A percentile compares a stretch with the other conserved stretches of the same genome.
phyloP scores from a whole-genome alignment of 1,140 invertebrate genomes.

The Reticulitermes speratus region DNA sequence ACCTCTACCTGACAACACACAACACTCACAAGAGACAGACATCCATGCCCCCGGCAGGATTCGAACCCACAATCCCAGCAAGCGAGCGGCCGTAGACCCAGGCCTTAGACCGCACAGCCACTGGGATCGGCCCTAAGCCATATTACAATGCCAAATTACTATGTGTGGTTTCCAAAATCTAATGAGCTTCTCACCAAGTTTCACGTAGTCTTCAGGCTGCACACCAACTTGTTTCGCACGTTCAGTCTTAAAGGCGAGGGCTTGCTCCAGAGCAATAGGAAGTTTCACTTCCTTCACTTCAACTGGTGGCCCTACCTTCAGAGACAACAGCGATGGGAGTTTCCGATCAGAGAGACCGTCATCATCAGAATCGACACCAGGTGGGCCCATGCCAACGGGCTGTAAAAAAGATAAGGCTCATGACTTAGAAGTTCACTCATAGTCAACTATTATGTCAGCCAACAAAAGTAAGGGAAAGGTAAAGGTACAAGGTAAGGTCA shows the following conservation, averaged over 20 bases:
- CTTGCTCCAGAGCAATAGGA: conserved; percentile 84
- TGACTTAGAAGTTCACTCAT: not conserved
- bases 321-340: conserved; percentile 54
- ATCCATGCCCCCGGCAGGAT: no score
- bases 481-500: no score
- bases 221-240: conserved; percentile 74
- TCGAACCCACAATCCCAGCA: no score
- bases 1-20: no score
- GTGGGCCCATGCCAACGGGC: conserved; percentile 8
- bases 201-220: conserved; percentile 45
- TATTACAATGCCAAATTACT: no score
- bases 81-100: no score
- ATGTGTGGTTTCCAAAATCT: no score
- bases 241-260: conserved; percentile 81
- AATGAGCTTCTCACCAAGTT: not conserved
- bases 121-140: no score
- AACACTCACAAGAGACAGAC: no score
- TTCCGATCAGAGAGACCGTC: conserved; percentile 34
- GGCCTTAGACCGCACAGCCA: no score
- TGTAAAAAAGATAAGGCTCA: not conserved
- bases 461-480: no score
- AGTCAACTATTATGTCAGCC: no score
- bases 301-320: conserved; percentile 60
- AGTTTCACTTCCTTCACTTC: conserved; percentile 61
- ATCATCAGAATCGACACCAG: conserved; percentile 19